Percentiles rank a stretch among this genome's conserved stretches.
Conservation (phyloP, 2,113 vertebrate genomes). For the Pomatorhinus ruficollis region DNA sequence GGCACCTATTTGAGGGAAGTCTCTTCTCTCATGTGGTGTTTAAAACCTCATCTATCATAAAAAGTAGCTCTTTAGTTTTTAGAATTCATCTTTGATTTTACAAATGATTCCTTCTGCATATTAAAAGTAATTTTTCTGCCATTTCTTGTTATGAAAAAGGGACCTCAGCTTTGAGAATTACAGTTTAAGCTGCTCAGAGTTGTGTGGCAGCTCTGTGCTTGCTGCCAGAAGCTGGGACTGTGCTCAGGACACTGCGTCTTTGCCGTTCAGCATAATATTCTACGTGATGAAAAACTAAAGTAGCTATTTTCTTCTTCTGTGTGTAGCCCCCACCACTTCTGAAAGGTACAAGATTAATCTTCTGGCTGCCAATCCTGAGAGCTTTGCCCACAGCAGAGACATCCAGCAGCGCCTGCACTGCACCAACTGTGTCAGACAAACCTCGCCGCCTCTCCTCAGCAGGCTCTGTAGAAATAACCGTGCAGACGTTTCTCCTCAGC, state of each 20-base stretch:
- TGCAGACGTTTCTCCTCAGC: neutral
- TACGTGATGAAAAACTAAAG: slow-evolving; percentile 62
- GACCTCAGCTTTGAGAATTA: neutral
- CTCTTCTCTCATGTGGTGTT: neutral
- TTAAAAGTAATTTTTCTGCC: neutral
- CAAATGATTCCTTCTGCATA: neutral
- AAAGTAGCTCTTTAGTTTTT: neutral
- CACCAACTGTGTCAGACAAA: neutral
- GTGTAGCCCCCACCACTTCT: neutral
- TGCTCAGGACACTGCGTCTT: slow-evolving; percentile 28
- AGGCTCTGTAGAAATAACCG: neutral
- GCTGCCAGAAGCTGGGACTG: slow-evolving; percentile 37
- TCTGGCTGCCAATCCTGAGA: neutral
- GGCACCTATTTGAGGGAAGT: slow-evolving; percentile 10
- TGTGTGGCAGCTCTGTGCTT: neutral
- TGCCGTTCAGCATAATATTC: neutral
- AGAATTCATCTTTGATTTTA: neutral
- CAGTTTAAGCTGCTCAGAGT: neutral
- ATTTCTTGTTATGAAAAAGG: neutral
- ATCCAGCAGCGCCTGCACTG: neutral
- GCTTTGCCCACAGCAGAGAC: neutral
- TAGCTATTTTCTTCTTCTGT: neutral
- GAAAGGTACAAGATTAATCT: slow-evolving; percentile 24
- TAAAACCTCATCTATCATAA: neutral
- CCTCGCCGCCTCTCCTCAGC: neutral